Percentiles rank a stretch among this genome's conserved stretches.
These are phyloP conservation scores for Ormyrus pomaceus DNA, from an alignment of 2,888 invertebrate genomes.

Conservation along the genomic window DNA sequence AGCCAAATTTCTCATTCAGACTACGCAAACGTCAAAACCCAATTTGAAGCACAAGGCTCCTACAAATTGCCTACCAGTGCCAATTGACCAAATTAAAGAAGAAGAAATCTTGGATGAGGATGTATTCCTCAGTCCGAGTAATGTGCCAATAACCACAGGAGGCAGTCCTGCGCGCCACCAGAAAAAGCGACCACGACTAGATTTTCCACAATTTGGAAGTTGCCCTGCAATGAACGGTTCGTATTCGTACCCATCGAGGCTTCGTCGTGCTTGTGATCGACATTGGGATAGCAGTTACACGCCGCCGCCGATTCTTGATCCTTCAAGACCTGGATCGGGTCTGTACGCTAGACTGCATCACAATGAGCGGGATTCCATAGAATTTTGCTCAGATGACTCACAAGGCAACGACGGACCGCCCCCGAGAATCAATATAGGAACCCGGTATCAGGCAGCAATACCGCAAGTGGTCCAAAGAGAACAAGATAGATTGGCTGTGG, in stretches of 20 bases:
- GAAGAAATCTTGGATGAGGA: slow-evolving; percentile 83
- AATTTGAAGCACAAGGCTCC: slow-evolving; percentile 65
- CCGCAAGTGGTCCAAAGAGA: slow-evolving; percentile 77
- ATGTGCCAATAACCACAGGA: slow-evolving; percentile 78
- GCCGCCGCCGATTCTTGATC: slow-evolving; percentile 95
- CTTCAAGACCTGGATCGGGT: slow-evolving; percentile 92
- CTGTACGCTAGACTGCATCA: slow-evolving; percentile 79
- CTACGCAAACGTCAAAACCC: slow-evolving; percentile 64
- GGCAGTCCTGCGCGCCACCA: slow-evolving; percentile 81
- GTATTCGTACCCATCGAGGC: slow-evolving; percentile 72
- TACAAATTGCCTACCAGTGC: slow-evolving; percentile 64
- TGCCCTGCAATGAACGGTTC: slow-evolving; percentile 66
- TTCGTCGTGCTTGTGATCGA: slow-evolving; percentile 73
- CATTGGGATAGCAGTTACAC: slow-evolving; percentile 82
- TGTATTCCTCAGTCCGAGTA: slow-evolving; percentile 87
- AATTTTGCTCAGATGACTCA: slow-evolving; percentile 73
- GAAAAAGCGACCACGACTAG: slow-evolving; percentile 81
- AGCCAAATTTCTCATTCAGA: slow-evolving; percentile 71
- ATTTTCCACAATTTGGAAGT: slow-evolving; percentile 77
- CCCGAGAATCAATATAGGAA: slow-evolving; percentile 91
- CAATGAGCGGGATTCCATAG: slow-evolving; percentile 70
- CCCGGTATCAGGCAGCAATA: slow-evolving; percentile 90
- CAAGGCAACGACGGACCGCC: slow-evolving; percentile 76
- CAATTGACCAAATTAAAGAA: slow-evolving; percentile 78
- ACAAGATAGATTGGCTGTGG: slow-evolving; percentile 77